A percentile compares a stretch with the other conserved stretches of the same genome.
Evolutionary conservation across 2,888 invertebrate genomes (phyloP).

Genomic region (Zaprionus obscuricornis): DNA sequence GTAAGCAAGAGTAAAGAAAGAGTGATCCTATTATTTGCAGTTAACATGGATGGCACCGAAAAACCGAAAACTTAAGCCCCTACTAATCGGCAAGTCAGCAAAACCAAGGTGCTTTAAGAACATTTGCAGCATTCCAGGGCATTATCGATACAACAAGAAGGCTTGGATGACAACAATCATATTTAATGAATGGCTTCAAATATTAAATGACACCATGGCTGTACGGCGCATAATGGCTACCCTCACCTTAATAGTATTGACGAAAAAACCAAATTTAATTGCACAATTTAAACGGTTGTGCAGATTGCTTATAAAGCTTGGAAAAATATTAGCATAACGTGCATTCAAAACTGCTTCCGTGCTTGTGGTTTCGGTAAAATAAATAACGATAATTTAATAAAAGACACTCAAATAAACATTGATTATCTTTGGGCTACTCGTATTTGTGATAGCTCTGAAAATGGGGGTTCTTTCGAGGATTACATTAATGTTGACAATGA

Average conservation of each 20-base stretch:
- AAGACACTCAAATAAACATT: no score
- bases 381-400: no score
- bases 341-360: constrained; percentile 14
- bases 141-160: constrained; percentile 5
- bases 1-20: not conserved
- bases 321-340: constrained; percentile 5
- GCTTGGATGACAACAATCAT: constrained; percentile 5
- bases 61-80: not conserved
- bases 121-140: constrained; percentile 1
- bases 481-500: no score
- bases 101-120: constrained; percentile 2
- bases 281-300: constrained; percentile 6
- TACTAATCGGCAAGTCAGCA: not conserved
- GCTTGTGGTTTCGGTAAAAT: no score
- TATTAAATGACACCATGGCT: constrained; percentile 12
- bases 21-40: constrained; percentile 1
- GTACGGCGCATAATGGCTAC: constrained; percentile 11
- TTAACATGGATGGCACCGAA: constrained; percentile 1
- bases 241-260: constrained; percentile 14
- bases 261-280: constrained; percentile 8
- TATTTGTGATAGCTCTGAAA: no score
- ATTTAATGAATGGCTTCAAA: constrained; percentile 11
- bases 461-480: no score
- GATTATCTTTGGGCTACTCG: no score
- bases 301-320: constrained; percentile 9